These are phyloP conservation scores for Psittacula cyanocephala DNA, from an alignment of 2,113 vertebrate genomes.

Conservation along the genomic window DNA sequence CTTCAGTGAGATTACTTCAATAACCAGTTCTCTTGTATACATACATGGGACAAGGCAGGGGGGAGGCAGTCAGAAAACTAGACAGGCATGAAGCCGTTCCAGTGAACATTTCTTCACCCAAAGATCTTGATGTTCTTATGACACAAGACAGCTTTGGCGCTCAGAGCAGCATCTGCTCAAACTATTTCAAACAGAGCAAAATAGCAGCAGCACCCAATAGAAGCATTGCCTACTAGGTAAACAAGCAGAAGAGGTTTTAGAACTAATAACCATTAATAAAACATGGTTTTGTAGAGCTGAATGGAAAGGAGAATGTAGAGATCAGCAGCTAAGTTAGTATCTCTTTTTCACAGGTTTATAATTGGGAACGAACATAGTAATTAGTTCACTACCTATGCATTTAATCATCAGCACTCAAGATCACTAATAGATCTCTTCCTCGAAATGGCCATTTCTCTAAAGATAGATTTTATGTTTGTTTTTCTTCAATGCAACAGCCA, in stretches of 20 bases:
- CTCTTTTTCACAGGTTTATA: not conserved
- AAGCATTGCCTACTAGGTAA: not conserved
- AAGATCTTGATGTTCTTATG: not conserved
- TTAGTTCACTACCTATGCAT: not conserved
- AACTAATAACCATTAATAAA: not conserved
- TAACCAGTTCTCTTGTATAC: not conserved
- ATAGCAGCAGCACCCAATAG: not conserved
- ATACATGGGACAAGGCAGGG: not conserved
- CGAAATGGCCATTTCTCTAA: not conserved
- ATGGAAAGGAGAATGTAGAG: not conserved
- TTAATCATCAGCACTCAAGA: not conserved
- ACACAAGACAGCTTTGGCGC: not conserved
- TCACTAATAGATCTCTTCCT: not conserved
- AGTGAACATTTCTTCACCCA: not conserved
- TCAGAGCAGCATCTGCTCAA: not conserved
- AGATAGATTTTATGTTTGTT: not conserved
- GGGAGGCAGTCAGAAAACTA: not conserved
- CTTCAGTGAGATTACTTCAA: not conserved
- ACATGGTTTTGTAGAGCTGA: not conserved
- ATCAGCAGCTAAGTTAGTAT: not conserved
- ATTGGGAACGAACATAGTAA: not conserved
- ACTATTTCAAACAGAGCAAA: not conserved
- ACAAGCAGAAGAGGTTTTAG: not conserved
- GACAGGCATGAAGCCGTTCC: not conserved
- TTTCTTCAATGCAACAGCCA: not conserved